Conservation (phyloP, 2,888 invertebrate species). For the Sipha maydis region DNA sequence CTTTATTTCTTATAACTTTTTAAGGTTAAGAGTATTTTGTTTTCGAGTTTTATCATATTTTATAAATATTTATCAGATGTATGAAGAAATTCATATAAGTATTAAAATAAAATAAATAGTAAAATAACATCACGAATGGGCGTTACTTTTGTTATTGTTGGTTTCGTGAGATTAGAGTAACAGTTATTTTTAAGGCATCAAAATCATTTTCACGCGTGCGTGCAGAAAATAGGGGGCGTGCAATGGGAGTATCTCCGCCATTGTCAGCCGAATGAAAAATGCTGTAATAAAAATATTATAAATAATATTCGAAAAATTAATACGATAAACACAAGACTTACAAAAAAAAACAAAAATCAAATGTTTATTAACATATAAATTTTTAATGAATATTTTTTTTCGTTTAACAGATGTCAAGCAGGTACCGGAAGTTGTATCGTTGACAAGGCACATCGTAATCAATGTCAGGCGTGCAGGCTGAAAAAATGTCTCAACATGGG, state of each 20-base stretch:
- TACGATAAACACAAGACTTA: not conserved
- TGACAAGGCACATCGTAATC: conserved; percentile 98
- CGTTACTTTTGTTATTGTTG: not conserved
- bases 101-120: not conserved
- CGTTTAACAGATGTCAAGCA: conserved; percentile 88
- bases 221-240: conserved; percentile 32
- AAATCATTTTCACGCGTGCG: conserved; percentile 47
- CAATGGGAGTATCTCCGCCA: conserved; percentile 50
- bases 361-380: not conserved
- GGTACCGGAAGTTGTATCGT: conserved; percentile 97
- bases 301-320: not conserved
- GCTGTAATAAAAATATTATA: not conserved
- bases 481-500: conserved; percentile 99
- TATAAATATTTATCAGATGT: not conserved
- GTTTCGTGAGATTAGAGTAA: not conserved
- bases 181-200: conserved; percentile 5
- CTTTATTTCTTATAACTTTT: too few relatives aligned
- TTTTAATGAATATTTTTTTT: conserved; percentile 23
- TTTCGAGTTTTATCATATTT: too few relatives aligned
- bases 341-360: conserved; percentile 62
- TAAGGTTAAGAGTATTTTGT: too few relatives aligned
- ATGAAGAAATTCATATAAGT: not conserved
- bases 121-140: not conserved
- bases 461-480: conserved; percentile 97
- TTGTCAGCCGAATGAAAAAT: conserved; percentile 22